A percentile compares a stretch with the other conserved stretches of the same genome.
phyloP scores from a whole-genome alignment of 2,888 invertebrate genomes.

The Lepetodrilus schrolli region DNA sequence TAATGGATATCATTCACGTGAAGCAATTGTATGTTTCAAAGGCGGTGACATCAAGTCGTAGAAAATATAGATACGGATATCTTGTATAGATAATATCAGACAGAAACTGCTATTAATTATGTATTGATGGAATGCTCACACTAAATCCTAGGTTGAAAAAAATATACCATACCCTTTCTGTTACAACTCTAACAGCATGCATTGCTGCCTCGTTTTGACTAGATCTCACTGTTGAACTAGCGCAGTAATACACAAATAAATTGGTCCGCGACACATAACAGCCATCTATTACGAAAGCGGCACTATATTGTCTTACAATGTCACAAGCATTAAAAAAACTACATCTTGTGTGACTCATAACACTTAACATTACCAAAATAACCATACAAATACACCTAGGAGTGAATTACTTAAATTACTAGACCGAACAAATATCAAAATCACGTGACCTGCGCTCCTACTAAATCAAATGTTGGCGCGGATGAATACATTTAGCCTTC shows the following conservation, averaged over 20 bases:
- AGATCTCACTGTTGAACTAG: conserved; percentile 5
- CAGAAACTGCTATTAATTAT: background rate
- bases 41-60: background rate
- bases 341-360: background rate
- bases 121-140: background rate
- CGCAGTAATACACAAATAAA: conserved; percentile 15
- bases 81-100: background rate
- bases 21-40: background rate
- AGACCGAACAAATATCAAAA: background rate
- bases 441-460: conserved; percentile 7
- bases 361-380: conserved; percentile 17
- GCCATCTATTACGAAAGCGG: conserved; percentile 22
- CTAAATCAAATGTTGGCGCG: conserved; percentile 9
- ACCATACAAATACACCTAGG: conserved; percentile 3
- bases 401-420: conserved; percentile 7
- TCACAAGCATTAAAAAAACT: conserved; percentile 19
- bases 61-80: background rate
- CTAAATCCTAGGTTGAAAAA: background rate
- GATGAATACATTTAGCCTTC: conserved; percentile 9
- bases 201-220: conserved; percentile 24
- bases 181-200: background rate
- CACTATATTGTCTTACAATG: background rate
- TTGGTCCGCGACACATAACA: conserved; percentile 20
- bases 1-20: too few relatives aligned
- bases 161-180: background rate